Evolutionary conservation across 2,888 invertebrate genomes (phyloP), one percentile per base, ranked within the genome.

Genomic region (Eustalomyia histrio): DNA sequence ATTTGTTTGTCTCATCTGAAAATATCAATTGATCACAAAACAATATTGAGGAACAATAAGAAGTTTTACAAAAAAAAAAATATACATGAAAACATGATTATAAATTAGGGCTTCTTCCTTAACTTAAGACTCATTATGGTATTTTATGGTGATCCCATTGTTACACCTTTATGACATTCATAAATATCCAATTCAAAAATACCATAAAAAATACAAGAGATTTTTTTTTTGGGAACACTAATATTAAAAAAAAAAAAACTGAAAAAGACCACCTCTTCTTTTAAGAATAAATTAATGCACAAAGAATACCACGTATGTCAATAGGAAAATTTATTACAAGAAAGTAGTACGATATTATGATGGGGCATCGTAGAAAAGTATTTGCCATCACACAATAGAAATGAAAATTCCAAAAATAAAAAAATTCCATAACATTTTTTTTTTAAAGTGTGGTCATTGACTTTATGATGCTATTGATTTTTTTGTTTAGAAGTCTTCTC

Each of bases 81-180:
- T 10, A 47, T n/a, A n/a, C n/a, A n/a, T 14, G 9, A 16, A 33
- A 60, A 17, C 17, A 39, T 39, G 17, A 33, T 33, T 21, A 14
- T 57, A 55, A 57, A 47, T 55, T 18, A 47, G 14, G n/a, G 21
- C 52, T 74, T 50, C 5, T 64, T 64, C 17, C 24, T 43, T 39
- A 61, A 24, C 14, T 43, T 14, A 67, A 53, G 18, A 47, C 21
- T 12, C 61, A 61, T 68, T 61, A 68, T n/a, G 43, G n/a, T 7
- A n/a, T 47, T 47, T n/a, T 47, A 61, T 61, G 60, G 52, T 60
- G 69, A 65, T 65, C 16, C 55, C 55, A 71, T 79, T 79, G 79
- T 79, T 75, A 61, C 74, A 79, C 58, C 74, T 75, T 65, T 79
- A 79, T 75, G 79, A 71, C 65, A 71, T 35, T 60, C 79, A 79